phyloP scores from a whole-genome alignment of 1,140 invertebrate genomes.

The Homalodisca vitripennis region DNA sequence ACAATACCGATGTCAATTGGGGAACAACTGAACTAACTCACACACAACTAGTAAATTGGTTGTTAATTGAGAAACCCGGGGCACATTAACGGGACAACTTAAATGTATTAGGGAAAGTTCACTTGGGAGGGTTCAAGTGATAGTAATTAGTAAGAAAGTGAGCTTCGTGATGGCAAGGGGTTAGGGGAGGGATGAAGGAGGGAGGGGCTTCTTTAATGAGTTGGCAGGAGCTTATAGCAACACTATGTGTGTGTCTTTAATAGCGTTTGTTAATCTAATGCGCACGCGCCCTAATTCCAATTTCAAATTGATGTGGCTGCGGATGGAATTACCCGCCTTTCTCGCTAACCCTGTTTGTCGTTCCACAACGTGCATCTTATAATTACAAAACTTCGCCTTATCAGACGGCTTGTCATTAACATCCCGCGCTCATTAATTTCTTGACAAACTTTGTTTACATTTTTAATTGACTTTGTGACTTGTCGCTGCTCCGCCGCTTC shows the following conservation, averaged over 20 bases:
- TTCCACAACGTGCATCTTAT: conserved; percentile 13
- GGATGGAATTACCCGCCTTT: conserved; percentile 26
- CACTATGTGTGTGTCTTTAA: conserved; percentile 35
- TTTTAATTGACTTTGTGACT: conserved; percentile 15
- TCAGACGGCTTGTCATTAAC: conserved; percentile 26
- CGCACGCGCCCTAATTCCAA: conserved; percentile 31
- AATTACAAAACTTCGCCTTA: conserved; percentile 20
- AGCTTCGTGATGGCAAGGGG: too few relatives aligned
- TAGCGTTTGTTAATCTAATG: conserved; percentile 39
- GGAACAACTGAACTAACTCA: too few relatives aligned
- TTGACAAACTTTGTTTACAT: background rate
- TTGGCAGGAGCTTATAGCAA: conserved; percentile 27
- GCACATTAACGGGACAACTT: conserved; percentile 5
- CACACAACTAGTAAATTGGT: too few relatives aligned
- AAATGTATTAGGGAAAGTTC: conserved; percentile 11
- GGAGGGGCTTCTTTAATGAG: conserved; percentile 36
- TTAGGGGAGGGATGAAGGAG: too few relatives aligned
- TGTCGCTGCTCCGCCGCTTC: too few relatives aligned
- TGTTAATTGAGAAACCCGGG: too few relatives aligned
- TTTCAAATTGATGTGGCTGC: conserved; percentile 31
- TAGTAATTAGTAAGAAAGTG: conserved; percentile 24
- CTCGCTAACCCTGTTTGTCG: background rate
- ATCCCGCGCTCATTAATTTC: background rate
- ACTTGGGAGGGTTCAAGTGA: conserved; percentile 12
- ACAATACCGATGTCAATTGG: too few relatives aligned